Evolutionary conservation across 1,140 invertebrate species (phyloP), one percentile per base, ranked within the genome.

Genomic region (Heliconius hermathena): DNA sequence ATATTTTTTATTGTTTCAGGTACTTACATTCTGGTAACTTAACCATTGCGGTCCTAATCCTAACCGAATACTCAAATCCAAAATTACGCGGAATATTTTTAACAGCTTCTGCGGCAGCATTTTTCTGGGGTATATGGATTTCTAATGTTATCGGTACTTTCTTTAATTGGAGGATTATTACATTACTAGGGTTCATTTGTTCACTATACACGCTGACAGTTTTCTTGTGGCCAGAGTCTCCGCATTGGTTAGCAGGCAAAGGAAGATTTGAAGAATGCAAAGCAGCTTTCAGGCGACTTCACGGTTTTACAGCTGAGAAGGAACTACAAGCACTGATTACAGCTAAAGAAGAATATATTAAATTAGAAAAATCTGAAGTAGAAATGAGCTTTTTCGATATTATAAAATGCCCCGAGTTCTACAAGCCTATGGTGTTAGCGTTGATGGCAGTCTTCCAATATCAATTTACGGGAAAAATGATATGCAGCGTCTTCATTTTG

Each of bases 301-400:
- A 87, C 18, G 89, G 89, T n/a, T 74, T 13, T 18, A 72, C 78
- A 36, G 72, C 86, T 0, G 85, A 88, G 29, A 82, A 77, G 33
- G 85, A 90, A 77, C 36, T 88, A 13, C 52, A 84, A 20, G 73
- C 71, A 38, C 52, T 89, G 0, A 86, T 88, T 8, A 70, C 78
- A 33, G 75, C 77, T 1, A 78, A 88, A 71, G 41, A 16, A 18
- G 70, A 79, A 66, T 82, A 66, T 71, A 36, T 72, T 20, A 38
- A 38, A 41, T 72, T 72, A n/a, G 36, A 72, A 38, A 72, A 72
- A 38, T 20, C 20, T 73, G 57, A 76, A 11, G 33, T 8, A 66
- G 22, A 57, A 72, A 6, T 74, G 52, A 38, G 41, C n/a, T 71
- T 71, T 8, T 26, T 52, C 8, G 52, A 81, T 57, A 81, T 72